Percentiles rank a stretch among this genome's conserved stretches.
Conservation (phyloP, 2,797 vertebrate genomes). For the Coluber constrictor region DNA sequence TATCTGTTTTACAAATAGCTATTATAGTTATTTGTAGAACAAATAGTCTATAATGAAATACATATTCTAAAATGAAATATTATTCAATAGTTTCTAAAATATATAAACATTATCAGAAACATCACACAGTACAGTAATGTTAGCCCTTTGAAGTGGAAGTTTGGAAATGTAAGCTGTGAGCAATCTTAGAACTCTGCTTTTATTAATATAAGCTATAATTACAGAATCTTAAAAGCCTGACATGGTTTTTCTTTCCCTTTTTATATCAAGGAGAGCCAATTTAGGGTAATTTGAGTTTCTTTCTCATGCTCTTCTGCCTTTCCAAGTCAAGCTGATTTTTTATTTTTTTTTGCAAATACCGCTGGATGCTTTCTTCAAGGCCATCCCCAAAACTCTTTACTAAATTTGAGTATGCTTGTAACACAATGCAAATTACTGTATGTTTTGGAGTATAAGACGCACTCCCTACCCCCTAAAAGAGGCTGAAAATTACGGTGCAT, state of each 20-base stretch:
- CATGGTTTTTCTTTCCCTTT: neutral
- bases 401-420: neutral
- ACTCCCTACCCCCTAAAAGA: too few relatives aligned
- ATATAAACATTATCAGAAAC: neutral
- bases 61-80: neutral
- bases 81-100: neutral
- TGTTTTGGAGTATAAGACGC: too few relatives aligned
- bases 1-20: neutral
- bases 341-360: neutral
- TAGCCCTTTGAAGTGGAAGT: neutral
- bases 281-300: neutral
- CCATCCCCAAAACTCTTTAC: neutral
- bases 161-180: neutral
- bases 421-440: neutral
- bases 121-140: neutral
- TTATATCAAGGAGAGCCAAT: neutral
- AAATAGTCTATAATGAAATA: neutral
- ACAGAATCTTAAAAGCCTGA: neutral
- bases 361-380: neutral
- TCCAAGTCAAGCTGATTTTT: neutral
- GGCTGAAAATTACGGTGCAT: too few relatives aligned
- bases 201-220: neutral
- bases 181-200: neutral
- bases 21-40: neutral
- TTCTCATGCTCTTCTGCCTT: neutral